These are phyloP conservation scores for Notoglanidium macrostoma DNA, from an alignment of 2,797 vertebrate genomes.

Conservation along the genomic window DNA sequence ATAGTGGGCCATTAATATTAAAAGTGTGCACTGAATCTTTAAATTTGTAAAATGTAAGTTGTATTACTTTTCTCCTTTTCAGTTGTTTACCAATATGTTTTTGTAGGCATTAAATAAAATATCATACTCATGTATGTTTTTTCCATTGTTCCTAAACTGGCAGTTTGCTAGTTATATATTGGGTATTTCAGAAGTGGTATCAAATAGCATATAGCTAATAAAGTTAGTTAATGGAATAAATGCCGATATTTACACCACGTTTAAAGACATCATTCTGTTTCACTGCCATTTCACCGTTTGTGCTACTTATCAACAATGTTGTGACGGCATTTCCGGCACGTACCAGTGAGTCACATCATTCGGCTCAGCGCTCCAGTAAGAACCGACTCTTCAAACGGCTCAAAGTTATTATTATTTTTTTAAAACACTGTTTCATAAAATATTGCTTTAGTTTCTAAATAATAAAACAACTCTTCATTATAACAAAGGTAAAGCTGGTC, in stretches of 20 bases:
- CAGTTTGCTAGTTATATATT: background rate
- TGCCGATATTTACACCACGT: background rate
- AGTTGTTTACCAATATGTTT: background rate
- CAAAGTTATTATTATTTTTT: no score
- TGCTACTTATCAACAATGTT: background rate
- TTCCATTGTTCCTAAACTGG: background rate
- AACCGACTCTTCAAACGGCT: background rate
- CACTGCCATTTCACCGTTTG: background rate
- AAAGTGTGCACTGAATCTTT: background rate
- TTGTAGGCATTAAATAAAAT: background rate
- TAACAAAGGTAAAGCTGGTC: background rate
- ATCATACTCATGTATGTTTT: background rate
- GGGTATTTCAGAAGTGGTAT: background rate
- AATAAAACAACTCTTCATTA: background rate
- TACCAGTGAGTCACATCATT: background rate
- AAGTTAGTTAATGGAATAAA: background rate
- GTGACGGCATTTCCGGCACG: background rate
- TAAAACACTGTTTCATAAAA: background rate
- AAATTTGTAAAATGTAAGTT: background rate
- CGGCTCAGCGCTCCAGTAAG: background rate
- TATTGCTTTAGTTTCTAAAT: background rate
- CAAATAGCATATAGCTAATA: background rate
- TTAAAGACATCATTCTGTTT: background rate
- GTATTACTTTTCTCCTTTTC: background rate
- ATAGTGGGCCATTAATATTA: no score